Evolutionary conservation across 1,140 invertebrate genomes (phyloP).

Genomic region (Scylla paramamosain): DNA sequence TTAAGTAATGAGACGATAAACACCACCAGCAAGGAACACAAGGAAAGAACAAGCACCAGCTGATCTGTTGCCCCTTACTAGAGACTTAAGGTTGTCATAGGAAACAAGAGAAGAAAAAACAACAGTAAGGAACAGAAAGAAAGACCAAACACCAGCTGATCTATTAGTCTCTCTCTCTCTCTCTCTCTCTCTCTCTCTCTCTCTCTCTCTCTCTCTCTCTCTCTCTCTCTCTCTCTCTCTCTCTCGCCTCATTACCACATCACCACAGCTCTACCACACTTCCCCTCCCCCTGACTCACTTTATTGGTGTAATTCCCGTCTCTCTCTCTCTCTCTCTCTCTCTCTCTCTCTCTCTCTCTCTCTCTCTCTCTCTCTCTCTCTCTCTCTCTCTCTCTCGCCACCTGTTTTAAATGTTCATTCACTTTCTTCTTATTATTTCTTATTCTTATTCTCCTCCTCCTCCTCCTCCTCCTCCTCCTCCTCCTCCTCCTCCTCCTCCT

Average conservation of each 20-base stretch:
- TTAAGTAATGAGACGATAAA: too few relatives aligned
- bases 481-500: neutral
- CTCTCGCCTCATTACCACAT: neutral
- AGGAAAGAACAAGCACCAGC: too few relatives aligned
- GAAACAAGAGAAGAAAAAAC: too few relatives aligned
- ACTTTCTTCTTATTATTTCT: neutral
- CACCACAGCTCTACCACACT: neutral
- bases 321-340: neutral
- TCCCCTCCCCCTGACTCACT: neutral
- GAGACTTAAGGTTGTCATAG: too few relatives aligned
- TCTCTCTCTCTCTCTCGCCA: neutral
- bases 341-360: slow-evolving; percentile 17
- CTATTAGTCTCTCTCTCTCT: neutral
- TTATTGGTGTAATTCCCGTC: neutral
- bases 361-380: slow-evolving; percentile 33
- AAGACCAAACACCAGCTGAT: too few relatives aligned
- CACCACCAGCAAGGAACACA: too few relatives aligned
- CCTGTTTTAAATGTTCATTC: neutral
- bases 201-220: neutral
- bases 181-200: neutral
- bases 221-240: neutral
- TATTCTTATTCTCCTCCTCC: neutral
- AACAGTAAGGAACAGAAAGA: too few relatives aligned
- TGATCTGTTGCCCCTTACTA: too few relatives aligned
- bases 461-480: neutral